These are phyloP conservation scores for Cacoxenus indagator DNA, from an alignment of 2,888 invertebrate genomes.

Conservation along the genomic window DNA sequence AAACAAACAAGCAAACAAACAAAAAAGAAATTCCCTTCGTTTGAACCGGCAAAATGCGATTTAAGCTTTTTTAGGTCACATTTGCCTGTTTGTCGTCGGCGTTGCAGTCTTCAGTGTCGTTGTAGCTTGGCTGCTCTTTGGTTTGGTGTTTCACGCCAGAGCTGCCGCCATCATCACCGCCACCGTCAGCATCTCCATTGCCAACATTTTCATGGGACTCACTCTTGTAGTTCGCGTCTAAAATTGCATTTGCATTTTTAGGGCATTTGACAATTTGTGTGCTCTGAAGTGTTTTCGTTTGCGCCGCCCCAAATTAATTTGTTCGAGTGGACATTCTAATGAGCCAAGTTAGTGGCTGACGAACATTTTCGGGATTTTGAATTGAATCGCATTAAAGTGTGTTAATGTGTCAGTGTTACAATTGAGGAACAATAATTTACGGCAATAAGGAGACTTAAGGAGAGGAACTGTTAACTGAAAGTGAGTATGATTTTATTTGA, in stretches of 20 bases:
- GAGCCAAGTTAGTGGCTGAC: neutral
- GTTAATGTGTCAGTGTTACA: neutral
- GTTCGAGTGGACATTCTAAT: neutral
- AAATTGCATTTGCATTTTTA: neutral
- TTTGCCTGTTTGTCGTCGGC: neutral
- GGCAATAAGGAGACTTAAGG: neutral
- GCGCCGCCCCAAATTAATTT: neutral
- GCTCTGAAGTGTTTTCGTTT: neutral
- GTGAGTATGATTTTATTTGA: neutral
- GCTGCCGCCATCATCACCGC: no score
- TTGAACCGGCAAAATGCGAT: slow-evolving; percentile 8
- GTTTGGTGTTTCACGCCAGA: neutral
- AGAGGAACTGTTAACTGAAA: neutral
- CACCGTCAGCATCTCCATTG: no score
- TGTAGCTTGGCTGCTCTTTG: neutral
- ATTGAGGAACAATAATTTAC: neutral
- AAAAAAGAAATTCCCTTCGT: slow-evolving; percentile 33
- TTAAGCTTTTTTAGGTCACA: slow-evolving; percentile 5
- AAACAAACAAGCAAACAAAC: slow-evolving; percentile 33
- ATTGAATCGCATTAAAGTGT: neutral
- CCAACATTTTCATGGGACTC: neutral
- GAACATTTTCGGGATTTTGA: neutral
- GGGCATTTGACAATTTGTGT: neutral
- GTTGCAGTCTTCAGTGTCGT: neutral
- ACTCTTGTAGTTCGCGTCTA: neutral